Evolutionary conservation across 2,888 invertebrate genomes (phyloP).

Genomic region (Spatulosminthurus flaviceps): DNA sequence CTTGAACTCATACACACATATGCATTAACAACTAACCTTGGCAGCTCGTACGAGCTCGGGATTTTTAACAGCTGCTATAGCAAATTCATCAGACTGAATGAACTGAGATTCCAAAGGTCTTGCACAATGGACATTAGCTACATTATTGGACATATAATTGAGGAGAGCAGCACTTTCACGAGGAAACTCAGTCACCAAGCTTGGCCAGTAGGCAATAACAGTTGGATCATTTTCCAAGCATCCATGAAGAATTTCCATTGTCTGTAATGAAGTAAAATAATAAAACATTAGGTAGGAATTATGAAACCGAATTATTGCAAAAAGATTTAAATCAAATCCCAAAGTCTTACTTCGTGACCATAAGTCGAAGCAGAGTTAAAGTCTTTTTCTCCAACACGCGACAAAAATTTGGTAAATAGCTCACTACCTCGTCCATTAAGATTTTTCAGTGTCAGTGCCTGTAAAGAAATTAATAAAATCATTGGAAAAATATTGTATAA

Average conservation of each 20-base stretch:
- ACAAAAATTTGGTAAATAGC: constrained; percentile 60
- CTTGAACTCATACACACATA: background rate
- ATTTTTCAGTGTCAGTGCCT: constrained; percentile 56
- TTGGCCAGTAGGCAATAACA: constrained; percentile 57
- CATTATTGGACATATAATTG: constrained; percentile 58
- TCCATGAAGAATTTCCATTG: constrained; percentile 58
- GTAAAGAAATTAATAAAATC: background rate
- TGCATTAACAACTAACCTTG: constrained; percentile 53
- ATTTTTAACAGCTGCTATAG: constrained; percentile 61
- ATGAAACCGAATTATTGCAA: background rate
- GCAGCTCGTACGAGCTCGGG: constrained; percentile 60
- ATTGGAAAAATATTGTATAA: no score
- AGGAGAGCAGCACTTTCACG: constrained; percentile 58
- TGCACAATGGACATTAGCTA: constrained; percentile 54
- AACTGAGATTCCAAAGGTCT: constrained; percentile 58
- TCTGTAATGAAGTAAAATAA: constrained; percentile 48
- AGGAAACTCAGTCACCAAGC: constrained; percentile 55
- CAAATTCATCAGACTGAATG: constrained; percentile 62
- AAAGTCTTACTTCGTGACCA: constrained; percentile 57
- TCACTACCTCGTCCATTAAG: constrained; percentile 51
- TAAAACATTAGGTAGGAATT: no score
- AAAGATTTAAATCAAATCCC: constrained; percentile 13
- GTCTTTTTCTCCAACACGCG: constrained; percentile 57
- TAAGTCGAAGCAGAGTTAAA: constrained; percentile 56
- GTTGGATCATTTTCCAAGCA: constrained; percentile 58